A percentile compares a stretch with the other conserved stretches of the same genome.
These are phyloP conservation scores for Apocrypta bakeri DNA, from an alignment of 1,140 invertebrate species.

Conservation along the genomic window DNA sequence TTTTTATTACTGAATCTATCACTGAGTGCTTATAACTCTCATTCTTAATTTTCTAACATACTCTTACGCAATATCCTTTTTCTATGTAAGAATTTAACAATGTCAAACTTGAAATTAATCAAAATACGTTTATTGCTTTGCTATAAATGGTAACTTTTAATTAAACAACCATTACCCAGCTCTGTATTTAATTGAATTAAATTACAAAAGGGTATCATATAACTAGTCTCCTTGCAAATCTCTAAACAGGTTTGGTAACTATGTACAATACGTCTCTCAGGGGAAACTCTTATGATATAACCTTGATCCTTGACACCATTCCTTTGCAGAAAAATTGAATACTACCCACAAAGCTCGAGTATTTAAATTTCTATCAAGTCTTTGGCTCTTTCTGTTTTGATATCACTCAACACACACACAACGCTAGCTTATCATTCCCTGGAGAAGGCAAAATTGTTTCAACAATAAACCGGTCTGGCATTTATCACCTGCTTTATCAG, in stretches of 20 bases:
- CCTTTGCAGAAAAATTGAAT: not conserved
- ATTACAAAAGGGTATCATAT: slow-evolving; percentile 1
- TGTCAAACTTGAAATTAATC: too few species aligned
- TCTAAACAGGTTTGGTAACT: not conserved
- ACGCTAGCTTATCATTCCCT: not conserved
- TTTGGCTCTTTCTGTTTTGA: not conserved
- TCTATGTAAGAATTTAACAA: not conserved
- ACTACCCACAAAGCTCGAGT: not conserved
- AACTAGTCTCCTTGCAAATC: too few species aligned
- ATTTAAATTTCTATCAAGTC: not conserved
- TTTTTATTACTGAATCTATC: not conserved
- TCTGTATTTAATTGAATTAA: not conserved
- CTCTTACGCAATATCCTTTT: not conserved
- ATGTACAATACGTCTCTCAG: not conserved
- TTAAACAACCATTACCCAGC: not conserved
- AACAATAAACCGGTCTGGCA: not conserved
- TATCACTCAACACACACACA: not conserved
- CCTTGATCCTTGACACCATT: slow-evolving; percentile 33
- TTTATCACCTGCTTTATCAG: slow-evolving; percentile 27
- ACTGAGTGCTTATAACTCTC: not conserved
- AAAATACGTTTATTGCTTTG: too few species aligned
- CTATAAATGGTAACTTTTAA: not conserved
- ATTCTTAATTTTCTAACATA: not conserved
- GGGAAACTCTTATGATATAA: slow-evolving; percentile 1
- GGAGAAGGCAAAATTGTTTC: not conserved